Base-by-base conservation (phyloP, 2,797 vertebrate species). In the Botia kubotai region DNA sequence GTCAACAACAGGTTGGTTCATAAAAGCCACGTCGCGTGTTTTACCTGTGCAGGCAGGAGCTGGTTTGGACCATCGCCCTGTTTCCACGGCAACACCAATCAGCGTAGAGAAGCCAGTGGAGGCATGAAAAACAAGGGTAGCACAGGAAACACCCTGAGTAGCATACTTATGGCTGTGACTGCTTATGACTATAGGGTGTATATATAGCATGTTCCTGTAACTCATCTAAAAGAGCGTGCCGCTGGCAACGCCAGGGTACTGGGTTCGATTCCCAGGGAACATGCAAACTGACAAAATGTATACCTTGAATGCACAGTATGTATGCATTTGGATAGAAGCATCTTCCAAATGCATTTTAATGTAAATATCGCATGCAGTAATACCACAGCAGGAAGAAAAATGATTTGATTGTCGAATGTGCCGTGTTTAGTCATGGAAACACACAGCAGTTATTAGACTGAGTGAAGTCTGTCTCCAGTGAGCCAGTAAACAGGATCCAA, bases 1-100 rank as follows among this genome's bases (percentile, higher is more conserved):
- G 77, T 78, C 66, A 86, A 82, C 79, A 85, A 58, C 74, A 81
- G 72, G 86, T 66, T 55, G 75, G 69, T 74, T 84, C 39, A 60
- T 77, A 33, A 57, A 68, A 79, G 43, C 23, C n/a, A 17, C 26
- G 16, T 62, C 43, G 36, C 10, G 17, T 43, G 17, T 16, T 70
- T 68, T 83, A 84, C 83, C 79, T 86, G 77, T 70, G 70, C 69
- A 50, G 81, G 16, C 80, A 77, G 17, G 68, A 75, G 65, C 52
- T 8, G n/a, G 7, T 43, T 65, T 78, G 70, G 53, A 66, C 48
- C 66, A 23, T 76, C 14, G 23, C 67, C 69, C 68, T 80, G 81
- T 84, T 80, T 80, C 72, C 76, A 83, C 21, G 33, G 75, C 16
- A 46, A 82, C 75, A 29, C 39, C 23, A 78, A 78, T 72, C 75